Percentiles rank a stretch among this genome's conserved stretches.
These are phyloP conservation scores for Xiphydria camelus DNA, from an alignment of 2,888 invertebrate species.

Conservation along the genomic window DNA sequence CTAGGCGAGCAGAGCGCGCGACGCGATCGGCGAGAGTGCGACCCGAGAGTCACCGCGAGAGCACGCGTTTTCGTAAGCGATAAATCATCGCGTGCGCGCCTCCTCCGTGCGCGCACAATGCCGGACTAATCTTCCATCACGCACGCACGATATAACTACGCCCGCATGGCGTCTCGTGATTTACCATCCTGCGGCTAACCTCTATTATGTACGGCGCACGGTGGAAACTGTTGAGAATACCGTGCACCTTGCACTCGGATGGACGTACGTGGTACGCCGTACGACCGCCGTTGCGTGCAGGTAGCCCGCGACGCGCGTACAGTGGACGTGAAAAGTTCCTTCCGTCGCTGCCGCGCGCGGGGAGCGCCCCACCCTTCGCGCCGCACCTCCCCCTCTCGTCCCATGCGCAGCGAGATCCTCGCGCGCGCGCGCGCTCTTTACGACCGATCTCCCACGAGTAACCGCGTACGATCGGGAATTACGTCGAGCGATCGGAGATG, in stretches of 20 bases:
- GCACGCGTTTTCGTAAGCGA: conserved; percentile 28
- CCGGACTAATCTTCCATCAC: conserved; percentile 56
- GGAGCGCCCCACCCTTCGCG: too few species aligned
- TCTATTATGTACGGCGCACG: conserved; percentile 55
- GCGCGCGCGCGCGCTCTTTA: conserved; percentile 31
- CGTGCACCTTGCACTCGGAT: conserved; percentile 46
- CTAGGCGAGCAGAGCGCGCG: too few species aligned
- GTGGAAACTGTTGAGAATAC: conserved; percentile 52
- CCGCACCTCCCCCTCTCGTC: too few species aligned
- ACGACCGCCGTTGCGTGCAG: too few species aligned
- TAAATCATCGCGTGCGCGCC: conserved; percentile 52
- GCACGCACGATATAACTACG: conserved; percentile 56
- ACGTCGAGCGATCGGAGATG: conserved; percentile 42
- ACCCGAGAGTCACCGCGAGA: not conserved
- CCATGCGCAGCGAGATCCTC: not conserved
- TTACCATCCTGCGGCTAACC: conserved; percentile 57
- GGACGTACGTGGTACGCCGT: too few species aligned
- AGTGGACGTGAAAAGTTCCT: conserved; percentile 32
- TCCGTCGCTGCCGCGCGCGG: too few species aligned
- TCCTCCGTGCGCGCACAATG: conserved; percentile 54
- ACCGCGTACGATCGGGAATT: conserved; percentile 41
- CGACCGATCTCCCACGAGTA: conserved; percentile 44
- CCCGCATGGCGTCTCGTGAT: conserved; percentile 57
- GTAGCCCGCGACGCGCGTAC: conserved; percentile 34
- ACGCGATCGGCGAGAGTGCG: not conserved